Evolutionary conservation across 1,140 invertebrate species (phyloP).

Genomic region (Berghia stephanieae): DNA sequence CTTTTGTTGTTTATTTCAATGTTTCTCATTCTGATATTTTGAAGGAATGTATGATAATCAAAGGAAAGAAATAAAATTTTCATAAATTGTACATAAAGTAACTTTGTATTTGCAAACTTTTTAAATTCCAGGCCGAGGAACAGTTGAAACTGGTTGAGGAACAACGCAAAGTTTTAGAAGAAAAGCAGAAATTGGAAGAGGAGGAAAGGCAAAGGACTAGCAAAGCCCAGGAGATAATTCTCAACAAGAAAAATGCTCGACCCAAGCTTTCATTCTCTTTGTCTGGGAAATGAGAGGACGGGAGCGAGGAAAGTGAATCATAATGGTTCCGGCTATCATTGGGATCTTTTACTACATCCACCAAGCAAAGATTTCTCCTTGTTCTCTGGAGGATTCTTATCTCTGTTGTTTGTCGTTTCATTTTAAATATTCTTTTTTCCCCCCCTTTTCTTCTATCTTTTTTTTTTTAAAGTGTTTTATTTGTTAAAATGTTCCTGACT

Average conservation of each 20-base stretch:
- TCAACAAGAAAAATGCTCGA: conserved; percentile 96
- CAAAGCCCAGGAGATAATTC: conserved; percentile 95
- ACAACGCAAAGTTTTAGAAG: conserved; percentile 94
- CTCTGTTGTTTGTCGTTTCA: too few relatives aligned
- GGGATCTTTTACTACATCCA: too few relatives aligned
- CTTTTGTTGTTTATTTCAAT: neutral
- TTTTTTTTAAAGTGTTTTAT: too few relatives aligned
- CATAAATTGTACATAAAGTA: neutral
- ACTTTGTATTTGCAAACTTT: conserved; percentile 15
- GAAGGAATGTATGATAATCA: too few relatives aligned
- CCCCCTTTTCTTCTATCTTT: too few relatives aligned
- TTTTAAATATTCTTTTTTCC: too few relatives aligned
- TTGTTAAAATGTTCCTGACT: too few relatives aligned
- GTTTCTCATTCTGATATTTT: too few relatives aligned
- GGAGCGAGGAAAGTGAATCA: too few relatives aligned
- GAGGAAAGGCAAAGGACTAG: conserved; percentile 91
- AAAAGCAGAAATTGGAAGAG: conserved; percentile 89
- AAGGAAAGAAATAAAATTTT: neutral
- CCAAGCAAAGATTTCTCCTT: too few relatives aligned
- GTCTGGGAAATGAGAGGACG: conserved; percentile 50
- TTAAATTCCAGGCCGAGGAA: conserved; percentile 84
- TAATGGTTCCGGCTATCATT: too few relatives aligned
- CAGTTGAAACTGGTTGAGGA: conserved; percentile 95
- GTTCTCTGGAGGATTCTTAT: too few relatives aligned
- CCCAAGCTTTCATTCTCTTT: conserved; percentile 93